Evolutionary conservation across 37 sponge, comb jelly and placozoan genomes (phyloP).

Genomic region (Cliona cf. orientalis): DNA sequence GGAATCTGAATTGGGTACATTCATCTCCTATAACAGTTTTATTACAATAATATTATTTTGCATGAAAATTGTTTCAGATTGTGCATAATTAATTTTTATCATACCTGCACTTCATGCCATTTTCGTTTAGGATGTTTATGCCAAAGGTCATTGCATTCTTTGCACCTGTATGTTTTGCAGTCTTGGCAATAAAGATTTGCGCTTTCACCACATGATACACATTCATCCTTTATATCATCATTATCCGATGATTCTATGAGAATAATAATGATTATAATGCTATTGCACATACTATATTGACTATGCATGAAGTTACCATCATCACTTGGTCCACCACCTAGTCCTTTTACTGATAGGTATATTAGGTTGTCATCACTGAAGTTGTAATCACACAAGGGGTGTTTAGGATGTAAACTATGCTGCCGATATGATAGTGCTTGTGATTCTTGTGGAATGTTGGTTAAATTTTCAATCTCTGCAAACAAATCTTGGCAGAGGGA

Average conservation of each 20-base stretch:
- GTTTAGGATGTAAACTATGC: not conserved
- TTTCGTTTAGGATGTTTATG: conserved; percentile 24
- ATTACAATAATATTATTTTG: no score
- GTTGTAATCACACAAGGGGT: not conserved
- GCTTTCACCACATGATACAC: conserved; percentile 1
- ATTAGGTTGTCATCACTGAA: not conserved
- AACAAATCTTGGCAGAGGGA: not conserved
- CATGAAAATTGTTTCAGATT: no score
- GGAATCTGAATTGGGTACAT: no score
- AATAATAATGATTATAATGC: no score
- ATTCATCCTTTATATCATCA: not conserved
- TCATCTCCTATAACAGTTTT: no score
- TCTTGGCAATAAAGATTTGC: not conserved
- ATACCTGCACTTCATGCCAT: not conserved
- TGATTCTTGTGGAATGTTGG: not conserved
- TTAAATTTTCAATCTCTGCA: not conserved
- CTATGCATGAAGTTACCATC: not conserved
- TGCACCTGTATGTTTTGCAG: not conserved
- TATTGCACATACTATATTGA: no score
- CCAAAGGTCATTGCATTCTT: conserved; percentile 14
- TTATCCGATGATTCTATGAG: not conserved
- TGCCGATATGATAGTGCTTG: not conserved
- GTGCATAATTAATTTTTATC: not conserved
- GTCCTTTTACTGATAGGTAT: not conserved
- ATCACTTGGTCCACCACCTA: not conserved